Conservation (phyloP, 2,113 vertebrate genomes). For the Brachypodius melanocephalos region DNA sequence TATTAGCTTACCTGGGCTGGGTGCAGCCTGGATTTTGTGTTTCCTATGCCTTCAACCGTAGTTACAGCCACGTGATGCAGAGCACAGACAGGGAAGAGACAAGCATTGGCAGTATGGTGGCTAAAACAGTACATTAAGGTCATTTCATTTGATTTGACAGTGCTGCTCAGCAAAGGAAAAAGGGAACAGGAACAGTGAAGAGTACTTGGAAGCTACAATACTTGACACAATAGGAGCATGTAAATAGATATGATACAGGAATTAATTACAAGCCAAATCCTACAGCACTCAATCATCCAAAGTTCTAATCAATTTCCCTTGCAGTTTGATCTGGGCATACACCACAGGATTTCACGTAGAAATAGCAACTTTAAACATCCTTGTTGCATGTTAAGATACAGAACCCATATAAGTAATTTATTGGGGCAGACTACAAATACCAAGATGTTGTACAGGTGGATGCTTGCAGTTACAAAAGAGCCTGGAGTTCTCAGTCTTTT, state of each 20-base stretch:
- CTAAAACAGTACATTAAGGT: constrained; percentile 77
- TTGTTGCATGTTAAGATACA: not conserved
- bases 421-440: not conserved
- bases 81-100: constrained; percentile 88
- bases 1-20: constrained; percentile 82
- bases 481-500: not conserved
- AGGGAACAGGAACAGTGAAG: not conserved
- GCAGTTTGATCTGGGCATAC: not conserved
- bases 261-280: not conserved
- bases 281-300: not conserved
- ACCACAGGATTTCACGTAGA: not conserved
- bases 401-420: not conserved
- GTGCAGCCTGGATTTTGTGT: constrained; percentile 85
- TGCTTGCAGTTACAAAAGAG: not conserved
- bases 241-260: not conserved
- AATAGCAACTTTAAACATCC: not conserved
- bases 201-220: not conserved
- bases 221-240: not conserved
- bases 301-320: not conserved
- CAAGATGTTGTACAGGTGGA: not conserved
- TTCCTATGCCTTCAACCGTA: constrained; percentile 94
- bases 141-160: not conserved
- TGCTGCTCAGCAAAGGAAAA: not conserved
- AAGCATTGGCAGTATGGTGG: constrained; percentile 87
- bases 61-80: constrained; percentile 87